Evolutionary conservation across 2,888 invertebrate genomes (phyloP).

Genomic region (Ditula angustiorana): DNA sequence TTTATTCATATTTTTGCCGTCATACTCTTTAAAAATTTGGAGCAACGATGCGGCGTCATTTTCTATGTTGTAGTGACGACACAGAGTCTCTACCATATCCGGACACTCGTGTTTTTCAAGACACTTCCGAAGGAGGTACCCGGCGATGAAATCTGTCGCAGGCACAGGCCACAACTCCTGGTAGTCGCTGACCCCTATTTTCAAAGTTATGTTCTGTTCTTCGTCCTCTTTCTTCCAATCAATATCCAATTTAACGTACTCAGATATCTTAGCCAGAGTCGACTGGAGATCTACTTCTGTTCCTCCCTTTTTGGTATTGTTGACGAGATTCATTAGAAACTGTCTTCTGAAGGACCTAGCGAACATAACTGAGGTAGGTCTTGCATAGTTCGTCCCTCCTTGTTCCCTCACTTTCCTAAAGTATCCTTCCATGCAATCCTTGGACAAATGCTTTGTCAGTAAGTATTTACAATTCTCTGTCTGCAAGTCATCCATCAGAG

Average conservation of each 20-base stretch:
- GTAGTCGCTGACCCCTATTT: not conserved
- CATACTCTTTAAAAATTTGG: not conserved
- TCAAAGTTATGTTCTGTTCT: not conserved
- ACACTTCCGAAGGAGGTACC: slow-evolving; percentile 22
- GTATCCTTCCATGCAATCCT: slow-evolving; percentile 10
- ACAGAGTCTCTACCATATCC: not conserved
- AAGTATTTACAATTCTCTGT: not conserved
- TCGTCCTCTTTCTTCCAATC: not conserved
- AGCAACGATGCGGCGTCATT: not conserved
- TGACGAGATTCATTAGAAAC: slow-evolving; percentile 4
- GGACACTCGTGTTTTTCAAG: slow-evolving; percentile 15
- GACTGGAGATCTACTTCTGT: slow-evolving; percentile 13
- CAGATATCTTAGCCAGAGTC: slow-evolving; percentile 14
- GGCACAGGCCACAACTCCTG: slow-evolving; percentile 15
- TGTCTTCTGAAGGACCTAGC: slow-evolving; percentile 20
- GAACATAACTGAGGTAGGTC: slow-evolving; percentile 20
- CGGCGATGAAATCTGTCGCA: slow-evolving; percentile 2
- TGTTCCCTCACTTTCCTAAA: slow-evolving; percentile 5
- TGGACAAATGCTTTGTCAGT: slow-evolving; percentile 18
- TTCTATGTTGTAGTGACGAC: not conserved
- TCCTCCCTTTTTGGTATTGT: not conserved
- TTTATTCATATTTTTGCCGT: slow-evolving; percentile 4
- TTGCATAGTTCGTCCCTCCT: not conserved
- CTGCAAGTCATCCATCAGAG: slow-evolving; percentile 3
- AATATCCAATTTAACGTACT: slow-evolving; percentile 6